Evolutionary conservation across 2,113 vertebrate species (phyloP).

Genomic region (Plotosus lineatus): DNA sequence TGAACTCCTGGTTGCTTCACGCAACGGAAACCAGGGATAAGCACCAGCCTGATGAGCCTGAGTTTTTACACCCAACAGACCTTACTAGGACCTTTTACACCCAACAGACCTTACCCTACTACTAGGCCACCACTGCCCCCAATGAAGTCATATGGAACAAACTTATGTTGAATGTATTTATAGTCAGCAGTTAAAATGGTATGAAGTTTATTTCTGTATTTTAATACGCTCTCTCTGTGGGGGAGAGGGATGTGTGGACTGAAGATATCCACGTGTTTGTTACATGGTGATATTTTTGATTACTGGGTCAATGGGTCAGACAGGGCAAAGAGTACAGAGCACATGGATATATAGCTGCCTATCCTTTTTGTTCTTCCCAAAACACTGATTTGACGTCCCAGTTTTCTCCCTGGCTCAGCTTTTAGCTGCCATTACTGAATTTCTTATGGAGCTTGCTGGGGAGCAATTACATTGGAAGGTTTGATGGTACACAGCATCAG

Average conservation of each 20-base stretch:
- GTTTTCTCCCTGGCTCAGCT: constrained; percentile 1
- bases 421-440: neutral
- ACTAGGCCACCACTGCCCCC: no score
- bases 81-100: no score
- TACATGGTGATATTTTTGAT: constrained; percentile 44
- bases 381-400: neutral
- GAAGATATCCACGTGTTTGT: constrained; percentile 12
- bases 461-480: neutral
- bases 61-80: no score
- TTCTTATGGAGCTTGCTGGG: neutral
- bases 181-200: neutral
- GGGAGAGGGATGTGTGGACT: constrained; percentile 2
- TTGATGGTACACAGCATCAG: constrained; percentile 17
- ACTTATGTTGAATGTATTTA: constrained; percentile 3
- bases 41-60: no score
- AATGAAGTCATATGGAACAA: constrained; percentile 5
- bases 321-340: neutral
- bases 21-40: no score
- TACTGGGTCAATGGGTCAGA: constrained; percentile 49
- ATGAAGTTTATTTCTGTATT: constrained; percentile 18
- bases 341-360: neutral
- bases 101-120: no score
- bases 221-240: neutral
- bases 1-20: no score
- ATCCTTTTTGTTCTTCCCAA: constrained; percentile 15